phyloP scores from a whole-genome alignment of 2,113 vertebrate genomes.

The Ivindomyrus marchei region DNA sequence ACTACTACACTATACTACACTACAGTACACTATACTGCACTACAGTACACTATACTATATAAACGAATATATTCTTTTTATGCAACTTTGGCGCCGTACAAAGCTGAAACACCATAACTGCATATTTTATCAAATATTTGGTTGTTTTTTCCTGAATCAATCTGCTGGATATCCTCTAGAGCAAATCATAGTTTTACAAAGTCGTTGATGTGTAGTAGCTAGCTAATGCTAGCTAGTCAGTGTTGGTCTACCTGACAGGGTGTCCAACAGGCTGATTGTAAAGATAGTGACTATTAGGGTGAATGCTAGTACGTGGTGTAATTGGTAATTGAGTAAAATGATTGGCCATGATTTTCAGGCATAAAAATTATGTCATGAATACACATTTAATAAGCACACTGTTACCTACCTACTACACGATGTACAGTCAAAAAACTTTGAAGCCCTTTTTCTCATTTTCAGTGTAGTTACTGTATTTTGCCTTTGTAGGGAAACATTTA shows the following conservation, averaged over 20 bases:
- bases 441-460: background rate
- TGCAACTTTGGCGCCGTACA: background rate
- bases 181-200: background rate
- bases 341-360: background rate
- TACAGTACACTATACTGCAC: background rate
- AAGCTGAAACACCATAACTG: background rate
- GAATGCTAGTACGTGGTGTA: background rate
- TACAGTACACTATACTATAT: background rate
- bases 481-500: background rate
- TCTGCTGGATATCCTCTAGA: background rate
- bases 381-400: background rate
- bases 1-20: background rate
- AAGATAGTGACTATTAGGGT: background rate
- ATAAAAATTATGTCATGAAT: background rate
- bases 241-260: background rate
- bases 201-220: background rate
- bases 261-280: background rate
- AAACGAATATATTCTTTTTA: background rate
- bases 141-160: background rate
- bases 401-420: background rate
- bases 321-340: background rate
- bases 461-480: background rate
- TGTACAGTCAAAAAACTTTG: background rate
- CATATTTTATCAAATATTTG: background rate
- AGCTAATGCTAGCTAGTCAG: background rate